A percentile compares a stretch with the other conserved stretches of the same genome.
These are phyloP conservation scores for Chrysomela aeneicollis DNA, from an alignment of 2,888 invertebrate genomes.

Conservation along the genomic window DNA sequence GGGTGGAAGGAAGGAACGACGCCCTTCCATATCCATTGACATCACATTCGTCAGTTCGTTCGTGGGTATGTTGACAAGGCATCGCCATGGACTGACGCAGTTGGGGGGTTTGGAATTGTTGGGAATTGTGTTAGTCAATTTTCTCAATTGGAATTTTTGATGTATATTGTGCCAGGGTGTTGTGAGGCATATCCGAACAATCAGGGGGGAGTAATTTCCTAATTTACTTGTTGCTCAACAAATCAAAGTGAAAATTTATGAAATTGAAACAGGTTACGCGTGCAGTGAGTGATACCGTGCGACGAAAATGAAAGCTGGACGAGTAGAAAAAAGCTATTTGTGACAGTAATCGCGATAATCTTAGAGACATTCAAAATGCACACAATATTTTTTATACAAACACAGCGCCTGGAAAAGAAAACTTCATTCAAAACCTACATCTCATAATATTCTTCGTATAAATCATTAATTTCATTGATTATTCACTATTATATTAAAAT, in stretches of 20 bases:
- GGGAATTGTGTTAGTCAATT: not conserved
- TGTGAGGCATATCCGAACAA: not conserved
- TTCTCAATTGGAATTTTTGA: conserved; percentile 4
- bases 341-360: no score
- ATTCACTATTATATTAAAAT: no score
- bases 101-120: not conserved
- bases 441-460: no score
- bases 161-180: conserved; percentile 7
- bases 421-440: no score
- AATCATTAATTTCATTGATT: no score
- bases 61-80: conserved; percentile 52
- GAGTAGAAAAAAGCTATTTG: no score
- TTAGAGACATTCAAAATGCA: no score
- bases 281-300: no score
- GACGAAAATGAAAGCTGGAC: no score
- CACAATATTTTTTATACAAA: no score
- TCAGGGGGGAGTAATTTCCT: not conserved
- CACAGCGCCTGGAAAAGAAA: no score
- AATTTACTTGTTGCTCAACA: not conserved
- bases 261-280: not conserved
- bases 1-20: not conserved
- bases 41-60: conserved; percentile 49
- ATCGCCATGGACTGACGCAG: conserved; percentile 48
- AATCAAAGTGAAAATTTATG: not conserved
- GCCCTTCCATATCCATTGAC: conserved; percentile 43